A percentile compares a stretch with the other conserved stretches of the same genome.
These are phyloP conservation scores for Drosophila yooni DNA, from an alignment of 2,888 invertebrate species.

Conservation along the genomic window DNA sequence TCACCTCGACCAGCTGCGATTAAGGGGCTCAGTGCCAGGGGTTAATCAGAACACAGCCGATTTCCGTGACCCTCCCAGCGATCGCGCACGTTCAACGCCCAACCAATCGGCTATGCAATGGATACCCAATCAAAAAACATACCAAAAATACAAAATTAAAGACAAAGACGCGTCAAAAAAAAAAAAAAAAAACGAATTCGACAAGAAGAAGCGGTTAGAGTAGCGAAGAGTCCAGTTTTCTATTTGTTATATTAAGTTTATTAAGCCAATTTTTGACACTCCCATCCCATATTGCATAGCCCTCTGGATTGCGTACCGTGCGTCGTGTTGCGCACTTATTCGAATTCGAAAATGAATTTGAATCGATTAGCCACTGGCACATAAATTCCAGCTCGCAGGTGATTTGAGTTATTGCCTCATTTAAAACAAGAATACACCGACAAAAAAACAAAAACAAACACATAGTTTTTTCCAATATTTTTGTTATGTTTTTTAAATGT, in stretches of 20 bases:
- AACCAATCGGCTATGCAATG: conserved; percentile 62
- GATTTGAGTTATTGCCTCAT: conserved; percentile 68
- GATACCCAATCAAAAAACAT: conserved; percentile 34
- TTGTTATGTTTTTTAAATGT: conserved; percentile 68
- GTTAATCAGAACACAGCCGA: conserved; percentile 72
- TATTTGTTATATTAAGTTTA: conserved; percentile 47
- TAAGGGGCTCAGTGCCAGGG: conserved; percentile 82
- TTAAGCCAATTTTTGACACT: conserved; percentile 47
- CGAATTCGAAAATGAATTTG: conserved; percentile 35
- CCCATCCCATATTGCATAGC: conserved; percentile 62
- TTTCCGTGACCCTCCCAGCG: conserved; percentile 68
- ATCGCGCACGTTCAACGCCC: conserved; percentile 29
- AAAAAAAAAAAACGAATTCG: not conserved
- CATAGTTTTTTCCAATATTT: conserved; percentile 55
- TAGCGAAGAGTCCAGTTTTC: conserved; percentile 30
- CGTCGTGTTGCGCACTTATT: conserved; percentile 32
- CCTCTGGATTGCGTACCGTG: conserved; percentile 32
- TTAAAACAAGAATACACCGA: conserved; percentile 69
- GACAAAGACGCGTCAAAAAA: conserved; percentile 61
- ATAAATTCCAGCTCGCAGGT: conserved; percentile 72
- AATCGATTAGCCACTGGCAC: conserved; percentile 74
- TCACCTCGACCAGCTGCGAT: conserved; percentile 73
- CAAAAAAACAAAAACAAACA: conserved; percentile 40
- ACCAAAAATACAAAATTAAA: conserved; percentile 39
- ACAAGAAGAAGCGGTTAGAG: not conserved